Conservation (phyloP, 2,888 invertebrate genomes). For the Conops quadrifasciatus region DNA sequence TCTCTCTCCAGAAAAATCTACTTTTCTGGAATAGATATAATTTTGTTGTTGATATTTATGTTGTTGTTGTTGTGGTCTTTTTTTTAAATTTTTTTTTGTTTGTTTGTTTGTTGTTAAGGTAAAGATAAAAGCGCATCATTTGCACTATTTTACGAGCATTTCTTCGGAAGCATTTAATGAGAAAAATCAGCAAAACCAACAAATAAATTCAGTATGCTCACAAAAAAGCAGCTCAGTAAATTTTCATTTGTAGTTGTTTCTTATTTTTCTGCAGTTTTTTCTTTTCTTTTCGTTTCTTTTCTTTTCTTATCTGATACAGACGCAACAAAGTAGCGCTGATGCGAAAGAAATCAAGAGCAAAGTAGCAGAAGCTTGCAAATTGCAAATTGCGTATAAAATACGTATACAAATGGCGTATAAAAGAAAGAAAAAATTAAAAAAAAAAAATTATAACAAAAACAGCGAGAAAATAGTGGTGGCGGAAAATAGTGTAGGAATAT, state of each 20-base stretch:
- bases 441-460: too few species aligned
- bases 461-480: too few species aligned
- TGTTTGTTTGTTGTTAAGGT: too few species aligned
- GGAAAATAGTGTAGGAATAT: too few species aligned
- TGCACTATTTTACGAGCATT: conserved; percentile 39
- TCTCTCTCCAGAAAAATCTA: conserved; percentile 10
- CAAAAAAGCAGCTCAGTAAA: conserved; percentile 19
- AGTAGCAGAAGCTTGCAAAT: too few species aligned
- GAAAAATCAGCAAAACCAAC: conserved; percentile 4
- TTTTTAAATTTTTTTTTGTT: conserved; percentile 31
- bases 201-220: background rate
- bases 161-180: conserved; percentile 31
- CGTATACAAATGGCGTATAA: too few species aligned
- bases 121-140: conserved; percentile 41
- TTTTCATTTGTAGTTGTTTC: conserved; percentile 7
- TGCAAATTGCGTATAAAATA: too few species aligned
- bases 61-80: conserved; percentile 34
- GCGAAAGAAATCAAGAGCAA: too few species aligned
- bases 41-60: conserved; percentile 7
- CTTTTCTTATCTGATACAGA: conserved; percentile 27
- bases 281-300: background rate
- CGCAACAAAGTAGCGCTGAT: too few species aligned
- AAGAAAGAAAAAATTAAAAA: too few species aligned
- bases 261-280: background rate
- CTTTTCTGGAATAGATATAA: background rate